Conservation (phyloP, 1,140 invertebrate species). For the Trinorchestia longiramus region DNA sequence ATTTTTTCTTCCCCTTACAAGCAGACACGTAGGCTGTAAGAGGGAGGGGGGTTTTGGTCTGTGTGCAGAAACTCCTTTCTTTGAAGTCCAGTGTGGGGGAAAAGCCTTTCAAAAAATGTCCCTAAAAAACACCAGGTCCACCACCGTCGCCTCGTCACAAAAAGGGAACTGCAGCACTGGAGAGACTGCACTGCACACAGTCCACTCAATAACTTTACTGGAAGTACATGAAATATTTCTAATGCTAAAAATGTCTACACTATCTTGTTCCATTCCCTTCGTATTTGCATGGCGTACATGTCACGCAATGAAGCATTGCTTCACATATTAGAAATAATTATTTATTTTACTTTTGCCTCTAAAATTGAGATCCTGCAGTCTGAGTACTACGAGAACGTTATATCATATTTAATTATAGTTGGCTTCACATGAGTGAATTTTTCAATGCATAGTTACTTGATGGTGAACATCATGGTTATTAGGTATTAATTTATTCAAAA, state of each 20-base stretch:
- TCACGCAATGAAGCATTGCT: no score
- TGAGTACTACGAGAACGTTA: no score
- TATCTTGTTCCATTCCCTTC: not conserved
- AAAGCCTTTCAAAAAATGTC: not conserved
- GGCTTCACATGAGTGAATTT: no score
- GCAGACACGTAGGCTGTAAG: not conserved
- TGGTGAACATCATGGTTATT: no score
- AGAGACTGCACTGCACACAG: not conserved
- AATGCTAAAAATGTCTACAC: not conserved
- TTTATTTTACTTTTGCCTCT: no score
- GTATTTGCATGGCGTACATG: no score
- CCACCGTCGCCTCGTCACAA: not conserved
- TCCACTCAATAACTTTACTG: not conserved
- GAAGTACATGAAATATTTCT: not conserved
- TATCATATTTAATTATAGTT: no score
- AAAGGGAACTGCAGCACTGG: not conserved
- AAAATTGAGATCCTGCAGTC: no score
- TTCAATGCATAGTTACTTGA: no score
- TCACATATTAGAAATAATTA: no score
- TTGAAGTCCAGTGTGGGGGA: not conserved
- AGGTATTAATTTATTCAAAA: no score
- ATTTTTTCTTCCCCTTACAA: not conserved
- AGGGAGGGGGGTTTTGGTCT: not conserved
- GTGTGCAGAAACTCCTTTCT: not conserved
- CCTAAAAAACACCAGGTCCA: not conserved